Evolutionary conservation across 2,797 vertebrate genomes (phyloP).

Genomic region (Tarsius wallacei): DNA sequence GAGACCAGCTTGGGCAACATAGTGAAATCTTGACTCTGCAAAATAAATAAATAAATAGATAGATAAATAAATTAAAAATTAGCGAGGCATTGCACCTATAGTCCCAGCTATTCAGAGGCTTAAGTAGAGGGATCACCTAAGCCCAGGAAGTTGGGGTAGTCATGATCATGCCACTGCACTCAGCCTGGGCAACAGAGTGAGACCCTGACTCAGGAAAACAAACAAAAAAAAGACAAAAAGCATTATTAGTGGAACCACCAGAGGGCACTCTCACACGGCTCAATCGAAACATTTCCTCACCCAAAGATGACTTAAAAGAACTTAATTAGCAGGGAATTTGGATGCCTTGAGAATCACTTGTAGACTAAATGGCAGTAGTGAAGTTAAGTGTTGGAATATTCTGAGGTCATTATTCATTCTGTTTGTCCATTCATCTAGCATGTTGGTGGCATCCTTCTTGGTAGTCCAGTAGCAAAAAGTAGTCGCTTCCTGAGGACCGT

Average conservation of each 20-base stretch:
- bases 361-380: slow-evolving; percentile 23
- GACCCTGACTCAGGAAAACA: too few species aligned
- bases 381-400: slow-evolving; percentile 3
- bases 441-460: not conserved
- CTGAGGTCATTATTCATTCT: slow-evolving; percentile 17
- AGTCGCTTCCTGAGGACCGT: not conserved
- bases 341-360: slow-evolving; percentile 24
- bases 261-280: slow-evolving; percentile 78
- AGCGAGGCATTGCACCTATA: too few species aligned
- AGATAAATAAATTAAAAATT: too few species aligned
- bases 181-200: too few species aligned
- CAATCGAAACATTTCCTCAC: not conserved
- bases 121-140: too few species aligned
- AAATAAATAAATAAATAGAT: too few species aligned
- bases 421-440: not conserved
- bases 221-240: not conserved
- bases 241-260: slow-evolving; percentile 63
- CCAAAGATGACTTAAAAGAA: not conserved
- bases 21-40: too few species aligned
- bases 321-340: slow-evolving; percentile 50
- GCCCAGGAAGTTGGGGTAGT: too few species aligned
- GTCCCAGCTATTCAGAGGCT: too few species aligned
- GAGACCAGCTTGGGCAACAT: too few species aligned
- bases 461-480: not conserved
- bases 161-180: too few species aligned